Conservation (phyloP, 2,113 vertebrate species). For the Colius striatus region DNA sequence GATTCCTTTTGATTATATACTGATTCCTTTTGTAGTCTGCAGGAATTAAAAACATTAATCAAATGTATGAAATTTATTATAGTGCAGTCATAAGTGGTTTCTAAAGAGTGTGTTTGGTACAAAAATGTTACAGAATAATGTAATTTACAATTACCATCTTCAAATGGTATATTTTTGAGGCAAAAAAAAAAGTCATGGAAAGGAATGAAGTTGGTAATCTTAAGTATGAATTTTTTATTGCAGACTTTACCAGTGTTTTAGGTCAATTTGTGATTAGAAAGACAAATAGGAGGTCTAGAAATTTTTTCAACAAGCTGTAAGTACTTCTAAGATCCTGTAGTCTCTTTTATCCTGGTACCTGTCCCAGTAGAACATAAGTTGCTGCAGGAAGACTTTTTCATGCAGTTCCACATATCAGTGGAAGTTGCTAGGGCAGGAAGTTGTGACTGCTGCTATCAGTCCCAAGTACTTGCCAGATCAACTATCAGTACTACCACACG, state of each 20-base stretch:
- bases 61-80: background rate
- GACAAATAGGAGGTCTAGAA: background rate
- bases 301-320: background rate
- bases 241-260: background rate
- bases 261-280: background rate
- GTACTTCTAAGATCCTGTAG: background rate
- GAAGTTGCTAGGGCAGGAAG: background rate
- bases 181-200: background rate
- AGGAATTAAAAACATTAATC: background rate
- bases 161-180: background rate
- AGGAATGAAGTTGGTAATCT: background rate
- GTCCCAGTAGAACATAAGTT: background rate
- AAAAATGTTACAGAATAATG: background rate
- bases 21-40: background rate
- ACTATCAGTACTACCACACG: accelerated
- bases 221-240: background rate
- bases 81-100: background rate
- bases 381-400: background rate
- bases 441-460: background rate
- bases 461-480: background rate
- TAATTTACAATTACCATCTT: background rate
- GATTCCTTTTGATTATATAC: background rate
- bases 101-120: background rate
- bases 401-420: background rate
- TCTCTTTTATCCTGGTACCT: background rate